A percentile compares a stretch with the other conserved stretches of the same genome.
phyloP scores from a whole-genome alignment of 2,113 vertebrate genomes.

The Eulacestoma nigropectus region DNA sequence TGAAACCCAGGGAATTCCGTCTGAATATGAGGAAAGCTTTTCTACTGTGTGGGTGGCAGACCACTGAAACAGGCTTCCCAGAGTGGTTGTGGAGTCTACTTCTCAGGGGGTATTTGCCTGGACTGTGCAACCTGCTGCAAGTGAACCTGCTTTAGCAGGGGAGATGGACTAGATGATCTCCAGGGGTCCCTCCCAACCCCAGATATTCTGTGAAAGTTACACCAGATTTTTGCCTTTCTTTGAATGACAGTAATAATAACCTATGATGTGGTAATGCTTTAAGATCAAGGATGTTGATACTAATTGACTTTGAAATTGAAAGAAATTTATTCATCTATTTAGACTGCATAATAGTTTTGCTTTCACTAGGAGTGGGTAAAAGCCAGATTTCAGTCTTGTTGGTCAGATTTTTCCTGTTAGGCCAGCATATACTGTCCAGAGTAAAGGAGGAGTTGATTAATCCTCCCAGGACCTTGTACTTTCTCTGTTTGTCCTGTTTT shows the following conservation, averaged over 20 bases:
- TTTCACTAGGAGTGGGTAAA: not conserved
- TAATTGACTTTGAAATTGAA: not conserved
- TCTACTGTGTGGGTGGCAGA: not conserved
- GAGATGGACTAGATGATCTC: not conserved
- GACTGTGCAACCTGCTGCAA: not conserved
- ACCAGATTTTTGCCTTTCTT: not conserved
- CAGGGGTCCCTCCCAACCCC: not conserved
- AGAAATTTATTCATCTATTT: not conserved
- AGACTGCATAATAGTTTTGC: not conserved
- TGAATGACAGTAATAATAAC: not conserved
- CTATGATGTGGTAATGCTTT: not conserved
- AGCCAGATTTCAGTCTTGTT: slow-evolving; percentile 2
- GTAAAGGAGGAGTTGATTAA: not conserved
- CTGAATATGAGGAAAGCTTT: not conserved
- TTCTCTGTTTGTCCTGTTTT: not conserved
- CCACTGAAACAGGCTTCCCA: not conserved
- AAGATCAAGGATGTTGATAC: not conserved
- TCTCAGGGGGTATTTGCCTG: not conserved
- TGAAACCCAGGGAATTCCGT: not conserved
- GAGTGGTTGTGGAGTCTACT: not conserved
- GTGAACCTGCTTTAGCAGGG: not conserved
- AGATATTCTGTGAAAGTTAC: not conserved
- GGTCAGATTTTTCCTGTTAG: not conserved
- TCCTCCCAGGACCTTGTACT: not conserved
- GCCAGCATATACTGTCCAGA: not conserved